Evolutionary conservation across 35 echinoderm and acorn worm species (phyloP), one percentile per base, ranked within the genome.

Genomic region (Nesometra sesokonis): DNA sequence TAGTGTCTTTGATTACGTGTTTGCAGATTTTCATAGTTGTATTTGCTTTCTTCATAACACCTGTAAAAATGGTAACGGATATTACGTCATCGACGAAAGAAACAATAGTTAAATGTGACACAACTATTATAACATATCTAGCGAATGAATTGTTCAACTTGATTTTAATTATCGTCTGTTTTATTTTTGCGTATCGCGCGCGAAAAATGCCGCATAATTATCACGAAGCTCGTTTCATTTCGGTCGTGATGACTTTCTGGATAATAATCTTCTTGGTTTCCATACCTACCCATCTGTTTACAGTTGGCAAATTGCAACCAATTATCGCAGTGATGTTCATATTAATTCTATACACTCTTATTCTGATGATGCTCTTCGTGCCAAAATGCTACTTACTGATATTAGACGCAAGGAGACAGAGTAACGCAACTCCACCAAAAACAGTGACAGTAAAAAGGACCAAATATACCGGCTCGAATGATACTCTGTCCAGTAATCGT

Each of bases 151-250:
- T 46, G 32, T 93, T 90, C 81, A 93, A 86, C 80, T 85, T 80
- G 33, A 81, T 89, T 32, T 77, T 93, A 35, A 80, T 88, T 9
- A 79, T 76, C 39, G 52, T 93, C 29, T 90, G 88, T 77, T 90
- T 93, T 34, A 81, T 86, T 0, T 88, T 93, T 27, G 89, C 92
- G 23, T 90, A 90, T 46, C 84, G 85, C 27, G 92, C 92, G 11
- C 31, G 92, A 33, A 93, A 90, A 86, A 90, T 90, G 21, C 92
- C 92, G 11, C 88, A 93, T 23, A 93, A 93, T 32, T 93, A 90
- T 40, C 88, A 93, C 80, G 92, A 93, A 46, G 90, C 92, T 43
- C 88, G 88, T 3, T 89, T 90, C 76, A 93, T 93, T 35, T 90
- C 88, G 8, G 88, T 93, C 32, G 81, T 85, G 11, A 93, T 93